Conservation (phyloP, 92 coral and sea anemone species). For the Ricordea florida region DNA sequence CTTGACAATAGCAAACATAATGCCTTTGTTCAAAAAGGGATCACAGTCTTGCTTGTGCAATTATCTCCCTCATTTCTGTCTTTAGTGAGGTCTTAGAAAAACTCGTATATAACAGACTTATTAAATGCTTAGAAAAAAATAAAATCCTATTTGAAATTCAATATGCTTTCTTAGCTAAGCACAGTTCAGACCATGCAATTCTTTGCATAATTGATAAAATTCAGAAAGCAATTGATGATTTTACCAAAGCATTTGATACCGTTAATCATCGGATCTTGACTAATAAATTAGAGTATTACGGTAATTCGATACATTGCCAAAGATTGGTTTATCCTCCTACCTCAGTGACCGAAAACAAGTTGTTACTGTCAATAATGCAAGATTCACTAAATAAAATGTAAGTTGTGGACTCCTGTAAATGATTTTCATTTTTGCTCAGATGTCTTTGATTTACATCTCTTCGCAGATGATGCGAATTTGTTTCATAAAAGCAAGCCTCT, state of each 20-base stretch:
- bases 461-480: constrained; percentile 60
- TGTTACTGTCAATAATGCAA: constrained; percentile 28
- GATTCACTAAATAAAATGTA: constrained; percentile 2
- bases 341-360: constrained; percentile 18
- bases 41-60: constrained; percentile 14
- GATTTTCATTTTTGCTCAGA: constrained; percentile 33
- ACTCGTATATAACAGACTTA: constrained; percentile 40
- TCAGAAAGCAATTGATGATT: constrained; percentile 59
- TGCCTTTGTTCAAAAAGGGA: constrained; percentile 26
- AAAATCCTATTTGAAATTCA: constrained; percentile 21
- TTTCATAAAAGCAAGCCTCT: not conserved
- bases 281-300: constrained; percentile 36
- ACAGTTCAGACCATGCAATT: constrained; percentile 47
- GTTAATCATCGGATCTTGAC: constrained; percentile 27
- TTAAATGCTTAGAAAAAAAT: constrained; percentile 17
- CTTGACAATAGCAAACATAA: constrained; percentile 45
- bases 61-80: constrained; percentile 25
- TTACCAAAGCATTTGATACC: constrained; percentile 39
- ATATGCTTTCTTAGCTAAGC: constrained; percentile 36
- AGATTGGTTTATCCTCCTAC: constrained; percentile 31
- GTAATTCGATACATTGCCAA: constrained; percentile 30
- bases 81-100: constrained; percentile 44
- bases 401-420: constrained; percentile 56
- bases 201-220: constrained; percentile 52
- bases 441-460: constrained; percentile 42